Evolutionary conservation across 2,888 invertebrate genomes (phyloP), one percentile per base, ranked within the genome.

Genomic region (Ectemnius cavifrons): DNA sequence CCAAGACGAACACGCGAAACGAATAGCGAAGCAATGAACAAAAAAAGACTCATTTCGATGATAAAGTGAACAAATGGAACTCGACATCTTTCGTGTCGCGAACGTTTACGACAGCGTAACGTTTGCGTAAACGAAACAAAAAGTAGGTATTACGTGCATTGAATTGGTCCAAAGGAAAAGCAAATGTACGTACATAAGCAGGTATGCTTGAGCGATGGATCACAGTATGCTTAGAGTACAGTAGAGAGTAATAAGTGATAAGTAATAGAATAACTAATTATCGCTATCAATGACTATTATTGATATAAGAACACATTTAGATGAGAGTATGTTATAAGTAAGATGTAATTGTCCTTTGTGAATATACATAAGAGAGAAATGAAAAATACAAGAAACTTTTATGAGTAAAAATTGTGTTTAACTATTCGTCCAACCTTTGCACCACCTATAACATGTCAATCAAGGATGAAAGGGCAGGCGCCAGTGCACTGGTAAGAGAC

Each of bases 341-440:
- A 87, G 88, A 89, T 89, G 88, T 90, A 90, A 90, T 88, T 90
- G 89, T 89, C 89, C 87, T 89, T 89, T 89, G 90, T 90, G 90
- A 90, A 90, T 90, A 90, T 89, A 88, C 86, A 89, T 89, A 89
- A 90, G 89, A 89, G 88, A 89, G 88, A 88, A 88, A 87, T 88
- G 88, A 88, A 88, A 89, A 90, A 89, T 89, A 90, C 88, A 89
- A 90, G 84, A 89, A 89, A 88, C 90, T 90, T 90, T 90, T 90
- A 90, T 90, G 89, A 90, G 88, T 88, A 90, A 79, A 64, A 28
- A 8, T 6, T 59, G 63, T 59, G 56, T 74, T 20, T 23, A 23
- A 23, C 23, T 23, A 3, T 62, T 65, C 67, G 71, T 67, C 64
- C 59, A 58, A 23, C 2, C 23, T 59, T 66, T 18, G 60, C 2